phyloP scores from a whole-genome alignment of 1,140 invertebrate genomes.

The Zaprionus kolodkinae region DNA sequence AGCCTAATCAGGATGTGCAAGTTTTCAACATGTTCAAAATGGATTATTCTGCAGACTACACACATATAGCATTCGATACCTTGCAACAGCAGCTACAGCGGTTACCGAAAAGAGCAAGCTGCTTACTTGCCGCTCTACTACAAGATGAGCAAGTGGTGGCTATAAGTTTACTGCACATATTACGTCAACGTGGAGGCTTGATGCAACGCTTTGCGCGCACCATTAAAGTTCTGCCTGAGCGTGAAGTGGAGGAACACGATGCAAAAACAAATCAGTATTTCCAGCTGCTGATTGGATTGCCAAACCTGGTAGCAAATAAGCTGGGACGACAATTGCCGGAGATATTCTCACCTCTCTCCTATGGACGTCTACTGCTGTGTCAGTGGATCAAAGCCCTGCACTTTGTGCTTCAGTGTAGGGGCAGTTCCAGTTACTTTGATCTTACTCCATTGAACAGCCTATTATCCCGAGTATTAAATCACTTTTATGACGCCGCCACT shows the following conservation, averaged over 20 bases:
- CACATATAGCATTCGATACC: slow-evolving; percentile 51
- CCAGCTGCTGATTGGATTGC: slow-evolving; percentile 88
- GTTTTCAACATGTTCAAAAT: slow-evolving; percentile 75
- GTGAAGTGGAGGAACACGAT: slow-evolving; percentile 58
- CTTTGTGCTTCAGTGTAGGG: slow-evolving; percentile 84
- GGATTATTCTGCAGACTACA: slow-evolving; percentile 65
- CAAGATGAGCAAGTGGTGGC: slow-evolving; percentile 60
- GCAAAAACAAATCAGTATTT: slow-evolving; percentile 84
- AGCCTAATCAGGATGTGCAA: slow-evolving; percentile 44
- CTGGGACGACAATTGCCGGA: slow-evolving; percentile 85
- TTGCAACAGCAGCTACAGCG: slow-evolving; percentile 47
- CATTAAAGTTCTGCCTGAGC: slow-evolving; percentile 60
- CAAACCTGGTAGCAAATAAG: slow-evolving; percentile 88
- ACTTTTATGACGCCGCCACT: slow-evolving; percentile 75
- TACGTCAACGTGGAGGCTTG: slow-evolving; percentile 46
- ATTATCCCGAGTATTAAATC: slow-evolving; percentile 87
- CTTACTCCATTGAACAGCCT: slow-evolving; percentile 85
- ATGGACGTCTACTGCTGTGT: slow-evolving; percentile 86
- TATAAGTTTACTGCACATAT: slow-evolving; percentile 59
- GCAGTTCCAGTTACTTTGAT: slow-evolving; percentile 81
- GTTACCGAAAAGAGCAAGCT: slow-evolving; percentile 21
- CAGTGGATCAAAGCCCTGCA: slow-evolving; percentile 87
- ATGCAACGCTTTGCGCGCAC: slow-evolving; percentile 57
- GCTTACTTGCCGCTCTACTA: slow-evolving; percentile 50
- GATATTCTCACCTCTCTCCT: slow-evolving; percentile 86